These are phyloP conservation scores for Drosophila pseudotalamancana DNA, from an alignment of 2,888 invertebrate genomes.

Conservation along the genomic window DNA sequence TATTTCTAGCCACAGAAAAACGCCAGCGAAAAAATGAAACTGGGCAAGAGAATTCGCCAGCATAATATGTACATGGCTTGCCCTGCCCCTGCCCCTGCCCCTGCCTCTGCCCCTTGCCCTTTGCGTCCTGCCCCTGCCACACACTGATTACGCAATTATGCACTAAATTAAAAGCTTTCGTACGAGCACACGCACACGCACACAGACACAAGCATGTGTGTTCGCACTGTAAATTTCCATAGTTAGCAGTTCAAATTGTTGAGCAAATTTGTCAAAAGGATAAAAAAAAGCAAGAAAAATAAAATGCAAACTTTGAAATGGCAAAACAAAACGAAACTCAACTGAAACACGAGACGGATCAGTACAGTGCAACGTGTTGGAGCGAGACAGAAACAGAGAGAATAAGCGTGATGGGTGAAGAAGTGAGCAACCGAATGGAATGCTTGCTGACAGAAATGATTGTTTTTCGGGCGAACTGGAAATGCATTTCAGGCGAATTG, in stretches of 20 bases:
- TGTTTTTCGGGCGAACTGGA: conserved; percentile 39
- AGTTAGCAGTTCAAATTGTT: conserved; percentile 40
- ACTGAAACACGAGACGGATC: conserved; percentile 1
- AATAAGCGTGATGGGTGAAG: background rate
- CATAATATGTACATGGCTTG: conserved; percentile 1
- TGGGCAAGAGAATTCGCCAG: conserved; percentile 5
- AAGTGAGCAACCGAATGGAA: conserved; percentile 8
- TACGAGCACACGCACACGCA: conserved; percentile 1
- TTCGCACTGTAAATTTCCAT: conserved; percentile 30
- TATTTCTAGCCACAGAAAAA: conserved; percentile 31
- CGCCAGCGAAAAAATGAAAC: background rate
- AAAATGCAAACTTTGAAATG: conserved; percentile 35
- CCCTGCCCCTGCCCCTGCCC: background rate
- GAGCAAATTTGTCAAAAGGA: conserved; percentile 45
- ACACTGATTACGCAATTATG: conserved; percentile 72
- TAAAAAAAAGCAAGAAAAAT: conserved; percentile 8
- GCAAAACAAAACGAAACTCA: conserved; percentile 27
- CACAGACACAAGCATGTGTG: conserved; percentile 1
- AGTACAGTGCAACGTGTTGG: background rate
- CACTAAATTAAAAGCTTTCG: conserved; percentile 63
- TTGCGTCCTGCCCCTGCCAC: conserved; percentile 15
- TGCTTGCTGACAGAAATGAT: conserved; percentile 32
- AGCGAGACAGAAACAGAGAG: background rate
- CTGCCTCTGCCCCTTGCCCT: background rate
- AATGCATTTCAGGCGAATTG: conserved; percentile 40